A percentile compares a stretch with the other conserved stretches of the same genome.
These are phyloP conservation scores for Drosophila mulleri DNA, from an alignment of 2,888 invertebrate species.

Conservation along the genomic window DNA sequence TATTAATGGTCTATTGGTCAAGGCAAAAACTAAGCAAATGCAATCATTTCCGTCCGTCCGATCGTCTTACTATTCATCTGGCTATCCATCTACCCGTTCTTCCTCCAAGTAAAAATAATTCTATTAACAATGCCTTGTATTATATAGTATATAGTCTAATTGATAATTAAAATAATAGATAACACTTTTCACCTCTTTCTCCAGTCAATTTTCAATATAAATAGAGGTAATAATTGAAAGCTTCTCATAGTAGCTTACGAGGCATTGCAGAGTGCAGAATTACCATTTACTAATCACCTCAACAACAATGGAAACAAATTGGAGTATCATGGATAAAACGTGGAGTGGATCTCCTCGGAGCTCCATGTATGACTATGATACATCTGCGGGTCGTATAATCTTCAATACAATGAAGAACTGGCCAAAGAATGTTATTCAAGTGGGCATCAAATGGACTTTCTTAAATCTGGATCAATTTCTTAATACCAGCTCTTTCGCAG, in stretches of 20 bases:
- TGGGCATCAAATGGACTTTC: not conserved
- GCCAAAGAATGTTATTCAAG: not conserved
- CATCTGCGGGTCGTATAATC: not conserved
- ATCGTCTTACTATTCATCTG: too few species aligned
- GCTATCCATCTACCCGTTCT: too few species aligned
- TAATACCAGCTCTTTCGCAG: conserved; percentile 25
- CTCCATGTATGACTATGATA: not conserved
- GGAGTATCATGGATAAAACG: conserved; percentile 7
- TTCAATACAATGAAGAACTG: not conserved
- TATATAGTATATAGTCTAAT: not conserved
- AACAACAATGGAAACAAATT: conserved; percentile 14
- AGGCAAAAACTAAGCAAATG: too few species aligned
- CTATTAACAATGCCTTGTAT: not conserved
- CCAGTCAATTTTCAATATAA: not conserved
- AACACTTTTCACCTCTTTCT: too few species aligned
- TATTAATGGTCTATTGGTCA: too few species aligned
- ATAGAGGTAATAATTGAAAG: not conserved
- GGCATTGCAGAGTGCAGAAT: not conserved
- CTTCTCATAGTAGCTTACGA: conserved; percentile 11
- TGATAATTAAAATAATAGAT: conserved; percentile 1
- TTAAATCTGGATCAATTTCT: not conserved
- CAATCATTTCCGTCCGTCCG: too few species aligned
- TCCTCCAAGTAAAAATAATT: conserved; percentile 4
- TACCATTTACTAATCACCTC: not conserved
- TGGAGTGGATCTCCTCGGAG: not conserved